phyloP scores from a whole-genome alignment of 2,797 vertebrate genomes.

The Xenops minutus region DNA sequence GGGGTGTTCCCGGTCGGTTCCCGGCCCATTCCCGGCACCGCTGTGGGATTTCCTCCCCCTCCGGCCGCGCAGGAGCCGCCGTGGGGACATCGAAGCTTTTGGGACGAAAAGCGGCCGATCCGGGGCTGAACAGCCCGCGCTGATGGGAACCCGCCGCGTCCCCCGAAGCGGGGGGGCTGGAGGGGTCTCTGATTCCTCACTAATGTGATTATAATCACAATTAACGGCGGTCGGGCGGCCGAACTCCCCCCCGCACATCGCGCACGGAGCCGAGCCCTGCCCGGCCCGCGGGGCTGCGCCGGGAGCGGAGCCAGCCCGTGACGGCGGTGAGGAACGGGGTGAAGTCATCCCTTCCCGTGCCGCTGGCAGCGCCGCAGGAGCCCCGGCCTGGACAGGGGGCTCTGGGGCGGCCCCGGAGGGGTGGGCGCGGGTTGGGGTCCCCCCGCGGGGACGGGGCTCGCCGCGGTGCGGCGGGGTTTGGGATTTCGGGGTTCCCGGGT shows the following conservation, averaged over 20 bases:
- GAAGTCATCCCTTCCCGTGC: conserved; percentile 63
- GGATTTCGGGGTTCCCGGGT: background rate
- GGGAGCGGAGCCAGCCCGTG: conserved; percentile 67
- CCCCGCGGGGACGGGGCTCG: background rate
- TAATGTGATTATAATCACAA: background rate
- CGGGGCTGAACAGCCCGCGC: background rate
- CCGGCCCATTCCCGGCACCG: background rate
- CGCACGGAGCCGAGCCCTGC: no score
- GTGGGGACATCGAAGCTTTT: background rate
- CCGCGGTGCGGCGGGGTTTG: background rate
- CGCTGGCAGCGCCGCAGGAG: background rate
- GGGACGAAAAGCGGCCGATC: background rate
- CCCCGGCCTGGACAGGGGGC: background rate
- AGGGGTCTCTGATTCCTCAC: background rate
- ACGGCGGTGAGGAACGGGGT: conserved; percentile 75
- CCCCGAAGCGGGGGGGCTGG: no score
- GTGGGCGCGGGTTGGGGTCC: background rate
- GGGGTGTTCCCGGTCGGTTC: background rate
- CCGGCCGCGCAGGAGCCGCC: background rate
- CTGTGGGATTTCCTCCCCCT: background rate
- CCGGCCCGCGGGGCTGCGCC: background rate
- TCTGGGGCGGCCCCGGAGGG: background rate
- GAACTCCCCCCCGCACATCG: no score
- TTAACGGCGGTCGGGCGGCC: background rate
- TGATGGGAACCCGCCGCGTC: no score